These are phyloP conservation scores for Ophonus ardosiacus DNA, from an alignment of 2,888 invertebrate species.

Conservation along the genomic window DNA sequence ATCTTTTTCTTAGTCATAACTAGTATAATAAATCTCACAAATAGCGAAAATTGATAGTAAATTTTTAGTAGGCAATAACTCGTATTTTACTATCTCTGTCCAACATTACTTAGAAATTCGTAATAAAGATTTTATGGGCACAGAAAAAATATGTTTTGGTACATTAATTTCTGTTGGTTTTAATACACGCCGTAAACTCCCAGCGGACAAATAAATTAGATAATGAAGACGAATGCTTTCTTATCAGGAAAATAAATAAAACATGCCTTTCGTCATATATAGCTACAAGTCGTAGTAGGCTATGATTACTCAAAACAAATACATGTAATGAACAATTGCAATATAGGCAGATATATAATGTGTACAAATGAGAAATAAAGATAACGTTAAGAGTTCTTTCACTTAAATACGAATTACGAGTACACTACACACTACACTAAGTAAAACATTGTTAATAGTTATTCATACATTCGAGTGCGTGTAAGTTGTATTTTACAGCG, in stretches of 20 bases:
- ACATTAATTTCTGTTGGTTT: constrained; percentile 55
- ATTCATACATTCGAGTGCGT: too few relatives aligned
- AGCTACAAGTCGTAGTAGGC: not conserved
- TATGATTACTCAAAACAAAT: constrained; percentile 9
- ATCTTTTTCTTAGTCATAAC: too few relatives aligned
- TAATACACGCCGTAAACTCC: constrained; percentile 31
- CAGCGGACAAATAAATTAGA: constrained; percentile 53
- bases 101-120: constrained; percentile 52
- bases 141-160: constrained; percentile 52
- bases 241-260: constrained; percentile 27
- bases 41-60: not conserved
- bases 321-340: constrained; percentile 6
- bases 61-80: constrained; percentile 32
- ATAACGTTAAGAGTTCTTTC: not conserved
- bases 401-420: not conserved
- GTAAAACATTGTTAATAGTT: not conserved
- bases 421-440: not conserved
- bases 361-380: not conserved
- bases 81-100: constrained; percentile 15
- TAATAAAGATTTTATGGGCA: constrained; percentile 44
- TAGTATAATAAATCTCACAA: too few relatives aligned
- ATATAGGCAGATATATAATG: not conserved
- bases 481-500: too few relatives aligned
- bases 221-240: constrained; percentile 28
- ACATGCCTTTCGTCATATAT: not conserved